phyloP scores from a whole-genome alignment of 2,888 invertebrate species.

The Xestia sexstrigata region DNA sequence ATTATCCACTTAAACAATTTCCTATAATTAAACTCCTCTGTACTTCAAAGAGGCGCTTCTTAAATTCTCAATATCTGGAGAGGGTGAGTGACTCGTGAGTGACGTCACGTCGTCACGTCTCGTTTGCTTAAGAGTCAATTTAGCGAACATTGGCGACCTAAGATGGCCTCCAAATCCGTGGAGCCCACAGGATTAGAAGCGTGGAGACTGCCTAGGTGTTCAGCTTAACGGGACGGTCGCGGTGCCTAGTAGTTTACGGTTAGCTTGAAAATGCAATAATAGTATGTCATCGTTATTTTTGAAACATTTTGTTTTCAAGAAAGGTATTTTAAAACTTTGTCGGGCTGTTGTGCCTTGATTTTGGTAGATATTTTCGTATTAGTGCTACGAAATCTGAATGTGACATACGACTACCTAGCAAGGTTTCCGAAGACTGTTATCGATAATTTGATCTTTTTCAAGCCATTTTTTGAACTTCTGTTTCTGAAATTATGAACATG shows the following conservation, averaged over 20 bases:
- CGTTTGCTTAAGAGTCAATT: slow-evolving; percentile 38
- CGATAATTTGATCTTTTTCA: background rate
- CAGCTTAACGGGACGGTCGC: slow-evolving; percentile 5
- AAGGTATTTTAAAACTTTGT: slow-evolving; percentile 1
- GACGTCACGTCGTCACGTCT: slow-evolving; percentile 5
- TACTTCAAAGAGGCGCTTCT: slow-evolving; percentile 4
- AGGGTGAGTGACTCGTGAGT: slow-evolving; percentile 2
- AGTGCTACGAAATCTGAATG: background rate
- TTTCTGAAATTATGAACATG: background rate
- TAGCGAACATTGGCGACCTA: slow-evolving; percentile 1
- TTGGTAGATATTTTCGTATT: background rate
- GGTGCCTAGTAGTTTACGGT: background rate
- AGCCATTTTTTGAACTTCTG: background rate
- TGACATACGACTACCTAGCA: background rate
- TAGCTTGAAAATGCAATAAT: slow-evolving; percentile 37
- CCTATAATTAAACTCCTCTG: slow-evolving; percentile 12
- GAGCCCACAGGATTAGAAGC: background rate
- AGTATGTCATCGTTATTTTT: slow-evolving; percentile 28
- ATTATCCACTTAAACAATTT: slow-evolving; percentile 18
- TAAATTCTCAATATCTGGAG: slow-evolving; percentile 17
- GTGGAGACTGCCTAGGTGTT: slow-evolving; percentile 16
- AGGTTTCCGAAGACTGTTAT: background rate
- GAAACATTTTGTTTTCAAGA: background rate
- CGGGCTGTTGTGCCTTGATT: background rate
- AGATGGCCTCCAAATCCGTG: slow-evolving; percentile 13